Conservation (phyloP, 1,140 invertebrate genomes). For the Drosophila prosaltans region DNA sequence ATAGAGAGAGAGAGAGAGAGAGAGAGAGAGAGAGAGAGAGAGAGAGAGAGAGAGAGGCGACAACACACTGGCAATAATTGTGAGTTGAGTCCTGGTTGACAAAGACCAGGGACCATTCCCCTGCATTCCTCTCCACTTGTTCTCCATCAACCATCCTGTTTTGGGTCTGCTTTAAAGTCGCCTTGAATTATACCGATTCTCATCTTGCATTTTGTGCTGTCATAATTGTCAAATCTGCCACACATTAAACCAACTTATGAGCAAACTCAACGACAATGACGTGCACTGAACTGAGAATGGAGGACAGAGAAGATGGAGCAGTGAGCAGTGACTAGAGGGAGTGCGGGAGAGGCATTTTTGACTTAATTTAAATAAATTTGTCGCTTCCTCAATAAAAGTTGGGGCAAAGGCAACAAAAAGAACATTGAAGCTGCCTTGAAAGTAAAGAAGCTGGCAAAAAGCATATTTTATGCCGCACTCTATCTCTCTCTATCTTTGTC, state of each 20-base stretch:
- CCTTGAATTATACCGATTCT: constrained; percentile 68
- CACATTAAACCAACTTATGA: constrained; percentile 66
- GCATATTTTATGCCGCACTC: constrained; percentile 13
- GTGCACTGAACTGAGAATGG: not conserved
- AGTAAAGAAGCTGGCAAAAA: constrained; percentile 18
- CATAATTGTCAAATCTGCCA: constrained; percentile 80
- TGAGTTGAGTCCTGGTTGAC: constrained; percentile 45
- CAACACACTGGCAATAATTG: constrained; percentile 59
- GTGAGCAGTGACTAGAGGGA: not conserved
- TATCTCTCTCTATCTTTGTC: not conserved
- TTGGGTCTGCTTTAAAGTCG: constrained; percentile 5
- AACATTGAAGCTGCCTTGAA: constrained; percentile 36
- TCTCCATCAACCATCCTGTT: not conserved
- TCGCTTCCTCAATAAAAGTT: constrained; percentile 77
- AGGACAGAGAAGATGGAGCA: constrained; percentile 28
- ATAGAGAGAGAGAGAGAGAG: constrained; percentile 61
- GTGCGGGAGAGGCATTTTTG: constrained; percentile 50
- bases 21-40: constrained; percentile 58
- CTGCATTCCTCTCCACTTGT: not conserved
- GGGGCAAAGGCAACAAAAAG: constrained; percentile 30
- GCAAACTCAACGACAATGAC: constrained; percentile 16
- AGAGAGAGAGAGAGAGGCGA: constrained; percentile 56
- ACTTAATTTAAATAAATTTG: constrained; percentile 81
- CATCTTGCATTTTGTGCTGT: constrained; percentile 69
- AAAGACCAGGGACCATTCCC: constrained; percentile 9